These are phyloP conservation scores for Erebia ligea DNA, from an alignment of 2,888 invertebrate species.

Conservation along the genomic window DNA sequence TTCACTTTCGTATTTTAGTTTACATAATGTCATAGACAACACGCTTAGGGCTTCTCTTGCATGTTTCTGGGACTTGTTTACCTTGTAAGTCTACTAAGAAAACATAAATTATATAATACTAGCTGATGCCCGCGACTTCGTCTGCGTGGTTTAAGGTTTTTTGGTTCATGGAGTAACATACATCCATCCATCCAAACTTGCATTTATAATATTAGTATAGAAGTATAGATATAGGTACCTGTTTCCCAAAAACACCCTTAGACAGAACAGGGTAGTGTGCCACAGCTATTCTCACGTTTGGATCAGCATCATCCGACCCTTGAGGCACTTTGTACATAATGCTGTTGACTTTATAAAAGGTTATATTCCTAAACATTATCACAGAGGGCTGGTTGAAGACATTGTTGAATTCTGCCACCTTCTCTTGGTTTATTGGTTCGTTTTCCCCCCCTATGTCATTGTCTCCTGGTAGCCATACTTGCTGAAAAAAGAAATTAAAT, in stretches of 20 bases:
- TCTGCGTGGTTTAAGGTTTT: no score
- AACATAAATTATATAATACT: no score
- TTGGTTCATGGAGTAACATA: neutral
- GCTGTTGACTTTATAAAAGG: slow-evolving; percentile 89
- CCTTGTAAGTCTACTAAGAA: no score
- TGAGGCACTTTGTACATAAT: slow-evolving; percentile 86
- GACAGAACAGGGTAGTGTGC: slow-evolving; percentile 88
- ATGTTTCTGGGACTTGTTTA: no score
- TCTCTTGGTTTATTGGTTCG: slow-evolving; percentile 86
- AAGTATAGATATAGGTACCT: slow-evolving; percentile 51
- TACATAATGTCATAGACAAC: no score
- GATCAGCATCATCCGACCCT: slow-evolving; percentile 66
- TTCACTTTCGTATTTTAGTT: no score
- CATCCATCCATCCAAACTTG: no score
- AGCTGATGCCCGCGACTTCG: no score
- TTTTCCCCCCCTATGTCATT: slow-evolving; percentile 99
- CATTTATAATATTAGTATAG: no score
- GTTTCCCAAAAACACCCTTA: slow-evolving; percentile 62
- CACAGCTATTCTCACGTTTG: slow-evolving; percentile 85
- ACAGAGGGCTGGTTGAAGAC: slow-evolving; percentile 88
- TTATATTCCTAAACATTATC: slow-evolving; percentile 83
- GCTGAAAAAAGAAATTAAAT: slow-evolving; percentile 71
- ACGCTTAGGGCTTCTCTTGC: no score
- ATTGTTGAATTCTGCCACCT: slow-evolving; percentile 88
- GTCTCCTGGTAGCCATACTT: slow-evolving; percentile 96